Percentiles rank a stretch among this genome's conserved stretches.
Evolutionary conservation across 2,113 vertebrate genomes (phyloP).

Genomic region (Prunella fulvescens): DNA sequence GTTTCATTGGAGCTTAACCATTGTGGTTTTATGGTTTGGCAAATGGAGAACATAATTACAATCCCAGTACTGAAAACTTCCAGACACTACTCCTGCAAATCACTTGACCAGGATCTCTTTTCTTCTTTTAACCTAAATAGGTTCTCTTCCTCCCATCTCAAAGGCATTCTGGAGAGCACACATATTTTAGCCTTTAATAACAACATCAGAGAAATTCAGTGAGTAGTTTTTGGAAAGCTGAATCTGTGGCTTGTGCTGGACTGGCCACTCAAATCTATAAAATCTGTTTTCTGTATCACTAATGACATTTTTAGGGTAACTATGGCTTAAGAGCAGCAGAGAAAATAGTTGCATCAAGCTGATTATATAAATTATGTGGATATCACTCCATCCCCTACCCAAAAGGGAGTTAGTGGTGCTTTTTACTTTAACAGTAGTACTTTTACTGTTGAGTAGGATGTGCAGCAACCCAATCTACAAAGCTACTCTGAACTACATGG

Average conservation of each 20-base stretch:
- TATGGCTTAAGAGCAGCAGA: neutral
- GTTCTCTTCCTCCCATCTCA: neutral
- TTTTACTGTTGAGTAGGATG: neutral
- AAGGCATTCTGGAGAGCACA: neutral
- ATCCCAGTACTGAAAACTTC: neutral
- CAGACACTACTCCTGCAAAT: neutral
- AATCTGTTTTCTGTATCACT: neutral
- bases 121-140: neutral
- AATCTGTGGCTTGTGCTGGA: neutral
- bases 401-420: neutral
- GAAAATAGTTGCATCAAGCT: neutral
- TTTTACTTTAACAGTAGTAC: neutral
- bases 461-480: neutral
- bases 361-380: neutral
- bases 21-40: constrained; percentile 30
- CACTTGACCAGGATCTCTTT: neutral
- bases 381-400: neutral
- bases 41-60: neutral
- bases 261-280: neutral
- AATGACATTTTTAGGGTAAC: neutral
- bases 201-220: neutral
- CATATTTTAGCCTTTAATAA: neutral
- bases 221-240: neutral
- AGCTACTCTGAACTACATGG: neutral
- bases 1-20: neutral